phyloP scores from a whole-genome alignment of 2,888 invertebrate species.

The Leptopilina myrica region DNA sequence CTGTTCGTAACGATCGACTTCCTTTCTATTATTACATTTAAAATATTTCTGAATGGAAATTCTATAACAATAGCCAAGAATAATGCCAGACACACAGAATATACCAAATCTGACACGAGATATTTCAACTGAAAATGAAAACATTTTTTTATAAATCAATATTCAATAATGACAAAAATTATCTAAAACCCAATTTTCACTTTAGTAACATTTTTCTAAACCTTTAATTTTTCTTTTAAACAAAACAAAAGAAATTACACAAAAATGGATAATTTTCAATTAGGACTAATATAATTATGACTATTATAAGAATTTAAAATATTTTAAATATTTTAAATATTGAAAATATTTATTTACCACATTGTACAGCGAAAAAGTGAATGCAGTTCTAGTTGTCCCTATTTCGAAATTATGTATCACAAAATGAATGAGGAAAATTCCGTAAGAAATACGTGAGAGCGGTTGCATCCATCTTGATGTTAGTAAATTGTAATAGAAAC shows the following conservation, averaged over 20 bases:
- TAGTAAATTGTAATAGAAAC: slow-evolving; percentile 62
- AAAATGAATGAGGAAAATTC: slow-evolving; percentile 64
- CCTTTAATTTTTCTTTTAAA: too few species aligned
- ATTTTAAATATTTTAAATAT: too few species aligned
- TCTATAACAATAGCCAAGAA: not conserved
- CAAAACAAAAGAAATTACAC: too few species aligned
- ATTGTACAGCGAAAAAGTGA: slow-evolving; percentile 58
- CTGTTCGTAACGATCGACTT: too few species aligned
- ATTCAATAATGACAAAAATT: too few species aligned
- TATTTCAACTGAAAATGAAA: not conserved
- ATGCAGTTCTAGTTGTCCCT: slow-evolving; percentile 58
- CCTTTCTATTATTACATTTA: too few species aligned
- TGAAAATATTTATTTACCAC: slow-evolving; percentile 53
- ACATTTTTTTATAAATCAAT: too few species aligned
- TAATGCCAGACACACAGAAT: not conserved
- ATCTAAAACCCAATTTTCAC: too few species aligned
- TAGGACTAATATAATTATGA: too few species aligned
- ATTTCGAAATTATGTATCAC: slow-evolving; percentile 58
- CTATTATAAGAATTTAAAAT: too few species aligned
- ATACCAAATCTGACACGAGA: not conserved
- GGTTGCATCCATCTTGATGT: slow-evolving; percentile 66
- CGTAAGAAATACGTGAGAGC: slow-evolving; percentile 64
- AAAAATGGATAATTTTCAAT: too few species aligned
- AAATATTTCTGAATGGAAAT: slow-evolving; percentile 4
- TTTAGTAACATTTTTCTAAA: too few species aligned